A percentile compares a stretch with the other conserved stretches of the same genome.
Evolutionary conservation across 2,888 invertebrate genomes (phyloP).

Genomic region (Eristalinus sepulchralis): DNA sequence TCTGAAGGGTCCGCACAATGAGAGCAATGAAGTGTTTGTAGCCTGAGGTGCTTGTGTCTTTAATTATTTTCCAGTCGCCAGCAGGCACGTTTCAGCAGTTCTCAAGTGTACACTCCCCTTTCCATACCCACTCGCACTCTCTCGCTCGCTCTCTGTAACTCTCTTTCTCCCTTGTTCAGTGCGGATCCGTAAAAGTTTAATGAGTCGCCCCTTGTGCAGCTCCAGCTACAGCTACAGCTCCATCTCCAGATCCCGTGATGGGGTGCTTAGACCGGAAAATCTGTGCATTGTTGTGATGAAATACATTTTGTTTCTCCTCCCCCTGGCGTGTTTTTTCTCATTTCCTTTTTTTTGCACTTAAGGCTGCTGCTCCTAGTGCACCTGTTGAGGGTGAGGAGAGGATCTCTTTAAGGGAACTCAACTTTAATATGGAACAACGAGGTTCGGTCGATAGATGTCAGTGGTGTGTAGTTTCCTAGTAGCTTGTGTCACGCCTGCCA

Average conservation of each 20-base stretch:
- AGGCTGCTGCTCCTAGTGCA: background rate
- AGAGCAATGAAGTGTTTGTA: conserved; percentile 53
- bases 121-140: too few relatives aligned
- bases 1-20: conserved; percentile 31
- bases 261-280: conserved; percentile 52
- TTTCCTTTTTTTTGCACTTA: background rate
- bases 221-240: background rate
- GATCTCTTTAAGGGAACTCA: background rate
- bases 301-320: conserved; percentile 27
- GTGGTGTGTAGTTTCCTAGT: background rate
- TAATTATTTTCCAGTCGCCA: conserved; percentile 67
- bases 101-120: conserved; percentile 40
- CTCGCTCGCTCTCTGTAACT: too few relatives aligned
- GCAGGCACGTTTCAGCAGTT: conserved; percentile 64
- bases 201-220: conserved; percentile 58
- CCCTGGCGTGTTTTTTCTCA: background rate
- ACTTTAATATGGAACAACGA: background rate
- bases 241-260: background rate
- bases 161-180: background rate
- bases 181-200: conserved; percentile 67
- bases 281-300: conserved; percentile 49
- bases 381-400: conserved; percentile 23
- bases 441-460: background rate
- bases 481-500: background rate
- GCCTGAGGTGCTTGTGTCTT: conserved; percentile 63